These are phyloP conservation scores for Ypsolopha scabrella DNA, from an alignment of 2,888 invertebrate species.

Conservation along the genomic window DNA sequence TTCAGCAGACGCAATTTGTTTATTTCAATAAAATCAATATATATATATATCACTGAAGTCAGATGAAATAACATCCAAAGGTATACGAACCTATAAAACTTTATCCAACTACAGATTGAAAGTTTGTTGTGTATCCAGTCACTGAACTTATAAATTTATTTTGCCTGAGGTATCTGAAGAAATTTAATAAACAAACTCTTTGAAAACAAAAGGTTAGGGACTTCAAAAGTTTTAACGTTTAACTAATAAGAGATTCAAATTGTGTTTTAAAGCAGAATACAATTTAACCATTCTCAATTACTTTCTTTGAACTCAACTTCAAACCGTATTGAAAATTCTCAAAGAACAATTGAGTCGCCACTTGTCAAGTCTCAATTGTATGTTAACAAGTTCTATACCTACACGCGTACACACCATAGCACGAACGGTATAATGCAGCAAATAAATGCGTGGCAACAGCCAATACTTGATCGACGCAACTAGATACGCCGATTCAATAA, in stretches of 20 bases:
- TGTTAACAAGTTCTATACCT: neutral
- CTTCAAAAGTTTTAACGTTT: too few species aligned
- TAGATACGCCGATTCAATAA: conserved; percentile 60
- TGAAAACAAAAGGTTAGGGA: too few species aligned
- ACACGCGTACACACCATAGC: neutral
- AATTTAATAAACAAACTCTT: too few species aligned
- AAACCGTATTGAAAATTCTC: too few species aligned
- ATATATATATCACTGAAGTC: neutral
- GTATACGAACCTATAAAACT: conserved; percentile 2
- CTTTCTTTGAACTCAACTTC: too few species aligned
- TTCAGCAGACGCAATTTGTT: neutral
- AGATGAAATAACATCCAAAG: neutral
- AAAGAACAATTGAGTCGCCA: neutral
- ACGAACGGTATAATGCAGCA: neutral
- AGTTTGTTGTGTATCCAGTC: neutral
- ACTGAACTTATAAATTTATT: neutral
- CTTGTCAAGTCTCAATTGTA: neutral
- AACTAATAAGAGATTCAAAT: too few species aligned
- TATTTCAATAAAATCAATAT: conserved; percentile 1
- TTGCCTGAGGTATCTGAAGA: too few species aligned
- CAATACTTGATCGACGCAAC: conserved; percentile 41
- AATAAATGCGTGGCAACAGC: conserved; percentile 13
- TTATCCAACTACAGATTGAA: neutral
- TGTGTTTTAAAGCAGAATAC: too few species aligned
- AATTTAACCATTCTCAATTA: too few species aligned